A percentile compares a stretch with the other conserved stretches of the same genome.
These are phyloP conservation scores for Heliocidaris erythrogramma DNA, from an alignment of 35 echinoderm and acorn worm genomes.

Conservation along the genomic window DNA sequence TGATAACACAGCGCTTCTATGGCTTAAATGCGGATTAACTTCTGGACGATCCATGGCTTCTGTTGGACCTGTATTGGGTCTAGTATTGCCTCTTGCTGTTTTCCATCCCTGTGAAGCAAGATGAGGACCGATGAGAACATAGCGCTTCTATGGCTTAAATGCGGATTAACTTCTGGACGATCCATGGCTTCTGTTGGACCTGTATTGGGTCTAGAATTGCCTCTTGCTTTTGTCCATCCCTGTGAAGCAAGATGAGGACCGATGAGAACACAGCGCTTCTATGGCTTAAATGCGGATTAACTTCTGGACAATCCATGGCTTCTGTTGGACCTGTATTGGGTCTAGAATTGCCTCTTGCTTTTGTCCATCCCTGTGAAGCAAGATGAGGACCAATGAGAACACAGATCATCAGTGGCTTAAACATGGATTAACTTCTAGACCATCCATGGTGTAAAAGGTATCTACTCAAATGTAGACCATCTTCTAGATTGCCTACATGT, in stretches of 20 bases:
- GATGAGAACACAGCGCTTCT: too few species aligned
- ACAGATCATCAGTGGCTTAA: neutral
- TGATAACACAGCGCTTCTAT: too few species aligned
- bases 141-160: too few species aligned
- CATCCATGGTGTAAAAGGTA: neutral
- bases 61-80: constrained; percentile 73
- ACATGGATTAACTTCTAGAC: neutral
- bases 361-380: too few species aligned
- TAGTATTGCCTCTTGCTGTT: constrained; percentile 60
- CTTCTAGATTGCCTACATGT: too few species aligned
- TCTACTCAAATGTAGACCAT: too few species aligned
- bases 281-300: too few species aligned
- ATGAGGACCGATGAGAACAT: neutral
- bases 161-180: too few species aligned
- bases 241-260: constrained; percentile 43
- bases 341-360: too few species aligned
- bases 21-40: too few species aligned
- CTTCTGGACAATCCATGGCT: neutral
- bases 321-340: neutral
- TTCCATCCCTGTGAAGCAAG: constrained; percentile 45
- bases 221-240: constrained; percentile 52
- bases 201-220: constrained; percentile 72
- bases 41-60: constrained; percentile 37
- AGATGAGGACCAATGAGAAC: too few species aligned
- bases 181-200: constrained; percentile 70